Evolutionary conservation across 2,797 vertebrate species (phyloP), one percentile per base, ranked within the genome.

Genomic region (Enteromius trimaculatus): DNA sequence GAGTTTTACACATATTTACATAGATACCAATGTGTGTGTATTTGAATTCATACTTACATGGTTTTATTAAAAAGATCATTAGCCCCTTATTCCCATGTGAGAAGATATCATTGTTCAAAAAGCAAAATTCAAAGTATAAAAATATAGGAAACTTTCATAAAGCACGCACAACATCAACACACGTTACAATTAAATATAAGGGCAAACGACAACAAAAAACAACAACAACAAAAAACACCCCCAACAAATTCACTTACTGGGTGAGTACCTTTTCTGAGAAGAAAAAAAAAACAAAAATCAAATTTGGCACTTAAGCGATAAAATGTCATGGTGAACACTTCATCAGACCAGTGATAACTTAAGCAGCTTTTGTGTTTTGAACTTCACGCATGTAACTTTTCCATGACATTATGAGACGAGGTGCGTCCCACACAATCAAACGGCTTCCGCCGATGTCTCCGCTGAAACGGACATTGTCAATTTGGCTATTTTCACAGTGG

Each of bases 401-500:
- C 64, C 47, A 39, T 65, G 51, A 47, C 66, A 83, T 71, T 23
- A 23, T 44, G 78, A 19, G 31, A 77, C 37, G 64, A 13, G 72
- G 10, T 58, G 47, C 70, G 53, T 74, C 72, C 0, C 66, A 14
- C 75, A 84, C 85, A 85, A 81, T 94, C 92, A 96, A 84, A 99
- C 95, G 0, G 98, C 97, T 92, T 99, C 98, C 1, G 97, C 97
- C 84, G 98, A 98, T 1, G 97, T 98, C 93, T 99, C 98, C n/a
- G 98, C 98, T 26, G 98, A 99, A 87, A 99, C 98, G 85, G 98
- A 99, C 96, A 99, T 99, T 85, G 98, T 99, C 90, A 99, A 97
- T 98, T 99, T 99, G 96, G 98, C 98, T 90, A 99, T 99, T 97
- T 99, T 99, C 95, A 99, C 98, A 90, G 98, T 99, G 96, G 96